Evolutionary conservation across 2,888 invertebrate genomes (phyloP), one percentile per base, ranked within the genome.

Genomic region (Drosophila monieri): DNA sequence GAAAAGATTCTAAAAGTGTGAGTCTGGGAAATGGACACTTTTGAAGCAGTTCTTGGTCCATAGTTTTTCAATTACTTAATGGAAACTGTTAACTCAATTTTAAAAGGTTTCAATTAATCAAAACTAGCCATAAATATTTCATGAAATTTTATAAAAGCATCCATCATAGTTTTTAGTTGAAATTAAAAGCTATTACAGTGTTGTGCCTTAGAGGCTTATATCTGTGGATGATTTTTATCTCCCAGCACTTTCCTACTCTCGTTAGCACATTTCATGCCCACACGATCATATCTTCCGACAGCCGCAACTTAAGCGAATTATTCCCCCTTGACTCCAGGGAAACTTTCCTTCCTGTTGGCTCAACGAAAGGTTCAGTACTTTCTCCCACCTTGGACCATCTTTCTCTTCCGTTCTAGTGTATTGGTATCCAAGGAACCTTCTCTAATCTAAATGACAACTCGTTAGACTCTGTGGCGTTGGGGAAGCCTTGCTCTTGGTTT

Each of bases 391-490:
- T 1, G 25, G 0, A 35, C 14, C 52, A 10, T 53, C 12, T 41
- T 27, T 53, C 39, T 41, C 41, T 25, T 27, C 3, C 49, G 32
- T 44, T 35, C 35, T 32, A 18, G 12, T 35, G 5, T n/a, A 2
- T 3, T 10, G 12, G 10, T 18, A 1, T 49, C 14, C 14, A 21
- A 21, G 47, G 53, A 72, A 61, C 73, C 55, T 81, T 71, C 47
- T 67, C 60, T 60, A 47, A 48, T 62, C 71, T 55, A 56, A 79
- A 69, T 73, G 76, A 73, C 73, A 81, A 56, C 74, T 74, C 68
- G 77, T 86, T 77, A 30, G 44, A 76, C 58, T 61, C 55, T 71
- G 73, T 64, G 44, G 49, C 62, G 67, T 80, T 51, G 21, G 21
- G 21, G 21, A 23, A 23, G 43, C 60, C 62, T 65, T 47, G 81